A percentile compares a stretch with the other conserved stretches of the same genome.
Conservation (phyloP, 2,797 vertebrate genomes). For the Psittacula echo region DNA sequence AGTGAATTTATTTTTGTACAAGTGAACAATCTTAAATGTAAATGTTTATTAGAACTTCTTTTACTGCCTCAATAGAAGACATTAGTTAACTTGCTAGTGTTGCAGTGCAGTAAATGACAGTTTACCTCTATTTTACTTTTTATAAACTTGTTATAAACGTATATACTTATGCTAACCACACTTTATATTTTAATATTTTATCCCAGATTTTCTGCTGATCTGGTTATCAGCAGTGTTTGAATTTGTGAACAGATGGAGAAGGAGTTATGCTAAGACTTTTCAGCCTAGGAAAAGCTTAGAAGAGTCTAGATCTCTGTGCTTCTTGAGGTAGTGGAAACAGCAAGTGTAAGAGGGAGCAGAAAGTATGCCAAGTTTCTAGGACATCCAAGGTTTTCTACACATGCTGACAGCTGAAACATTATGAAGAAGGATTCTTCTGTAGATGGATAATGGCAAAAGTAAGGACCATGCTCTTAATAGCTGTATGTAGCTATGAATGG, state of each 20-base stretch:
- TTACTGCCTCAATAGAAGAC: slow-evolving; percentile 8
- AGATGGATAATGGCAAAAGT: background rate
- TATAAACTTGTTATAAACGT: slow-evolving; percentile 16
- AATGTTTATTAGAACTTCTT: slow-evolving; percentile 65
- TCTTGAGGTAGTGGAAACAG: background rate
- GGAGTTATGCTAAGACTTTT: background rate
- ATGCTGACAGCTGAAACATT: background rate
- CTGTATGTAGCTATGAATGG: background rate
- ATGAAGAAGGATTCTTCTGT: background rate
- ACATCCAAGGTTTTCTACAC: background rate
- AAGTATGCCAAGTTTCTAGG: background rate
- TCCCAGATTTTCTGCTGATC: background rate
- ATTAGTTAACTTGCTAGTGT: slow-evolving; percentile 50
- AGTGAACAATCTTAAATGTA: slow-evolving; percentile 53
- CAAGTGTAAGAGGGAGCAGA: background rate
- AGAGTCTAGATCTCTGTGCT: background rate
- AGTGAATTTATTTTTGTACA: slow-evolving; percentile 57
- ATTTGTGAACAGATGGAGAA: background rate
- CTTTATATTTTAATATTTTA: slow-evolving; percentile 32
- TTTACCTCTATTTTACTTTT: slow-evolving; percentile 16
- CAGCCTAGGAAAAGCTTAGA: background rate
- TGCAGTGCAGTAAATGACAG: background rate
- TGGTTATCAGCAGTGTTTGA: background rate
- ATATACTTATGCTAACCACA: background rate
- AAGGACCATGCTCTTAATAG: background rate